Conservation (phyloP, 2,888 invertebrate genomes). For the Drosophila recens region DNA sequence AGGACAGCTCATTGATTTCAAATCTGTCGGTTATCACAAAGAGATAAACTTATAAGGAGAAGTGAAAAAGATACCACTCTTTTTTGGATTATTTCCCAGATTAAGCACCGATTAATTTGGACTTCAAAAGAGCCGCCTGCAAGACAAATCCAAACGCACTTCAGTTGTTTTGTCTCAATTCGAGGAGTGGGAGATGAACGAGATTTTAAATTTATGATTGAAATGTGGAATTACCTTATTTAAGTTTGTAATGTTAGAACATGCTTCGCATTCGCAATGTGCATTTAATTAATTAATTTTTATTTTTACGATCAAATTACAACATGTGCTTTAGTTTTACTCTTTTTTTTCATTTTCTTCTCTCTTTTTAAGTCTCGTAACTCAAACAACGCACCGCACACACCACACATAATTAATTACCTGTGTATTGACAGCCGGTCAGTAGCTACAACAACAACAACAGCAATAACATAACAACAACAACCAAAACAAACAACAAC, state of each 20-base stretch:
- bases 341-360: slow-evolving; percentile 2
- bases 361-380: neutral
- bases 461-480: slow-evolving; percentile 18
- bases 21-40: neutral
- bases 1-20: neutral
- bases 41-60: neutral
- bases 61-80: neutral
- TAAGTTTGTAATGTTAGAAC: slow-evolving; percentile 24
- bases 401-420: slow-evolving; percentile 45
- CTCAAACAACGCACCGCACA: slow-evolving; percentile 21
- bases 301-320: slow-evolving; percentile 27
- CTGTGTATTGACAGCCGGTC: slow-evolving; percentile 43
- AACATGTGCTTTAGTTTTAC: slow-evolving; percentile 19
- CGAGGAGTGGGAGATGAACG: neutral
- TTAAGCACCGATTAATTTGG: slow-evolving; percentile 1
- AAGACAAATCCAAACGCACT: neutral
- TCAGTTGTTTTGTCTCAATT: neutral
- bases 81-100: neutral
- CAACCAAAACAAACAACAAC: neutral
- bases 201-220: neutral
- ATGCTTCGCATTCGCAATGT: slow-evolving; percentile 29
- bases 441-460: slow-evolving; percentile 27
- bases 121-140: neutral
- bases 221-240: slow-evolving; percentile 12
- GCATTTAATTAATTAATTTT: slow-evolving; percentile 40